Percentiles rank a stretch among this genome's conserved stretches.
phyloP scores from a whole-genome alignment of 2,113 vertebrate genomes.

The Uria lomvia region DNA sequence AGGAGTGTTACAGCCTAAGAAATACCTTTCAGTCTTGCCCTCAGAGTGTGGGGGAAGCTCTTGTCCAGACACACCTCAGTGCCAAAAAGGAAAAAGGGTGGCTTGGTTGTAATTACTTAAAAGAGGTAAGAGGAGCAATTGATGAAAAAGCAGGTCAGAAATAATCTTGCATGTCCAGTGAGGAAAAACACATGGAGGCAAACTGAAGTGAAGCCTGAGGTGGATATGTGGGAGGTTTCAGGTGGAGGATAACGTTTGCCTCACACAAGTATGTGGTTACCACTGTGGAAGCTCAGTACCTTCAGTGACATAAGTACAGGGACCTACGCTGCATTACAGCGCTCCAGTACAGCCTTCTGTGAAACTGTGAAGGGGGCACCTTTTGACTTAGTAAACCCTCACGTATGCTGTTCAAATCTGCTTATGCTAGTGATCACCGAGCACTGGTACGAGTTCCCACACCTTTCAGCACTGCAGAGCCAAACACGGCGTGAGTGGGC shows the following conservation, averaged over 20 bases:
- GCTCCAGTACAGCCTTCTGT: not conserved
- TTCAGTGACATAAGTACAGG: not conserved
- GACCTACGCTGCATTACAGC: fast-evolving
- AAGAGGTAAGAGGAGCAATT: not conserved
- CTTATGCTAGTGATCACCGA: not conserved
- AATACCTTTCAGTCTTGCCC: not conserved
- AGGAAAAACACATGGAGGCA: not conserved
- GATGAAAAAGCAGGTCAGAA: not conserved
- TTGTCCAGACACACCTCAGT: not conserved
- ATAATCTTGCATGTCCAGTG: not conserved
- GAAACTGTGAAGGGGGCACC: not conserved
- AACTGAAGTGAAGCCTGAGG: not conserved
- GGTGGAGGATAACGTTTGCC: not conserved
- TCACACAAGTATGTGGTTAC: not conserved
- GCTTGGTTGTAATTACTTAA: not conserved
- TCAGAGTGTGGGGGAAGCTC: not conserved
- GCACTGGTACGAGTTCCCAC: not conserved
- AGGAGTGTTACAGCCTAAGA: not conserved
- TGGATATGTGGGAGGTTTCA: not conserved
- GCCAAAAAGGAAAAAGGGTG: not conserved
- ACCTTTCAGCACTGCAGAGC: not conserved
- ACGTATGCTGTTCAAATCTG: fast-evolving
- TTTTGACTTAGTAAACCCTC: too few relatives aligned
- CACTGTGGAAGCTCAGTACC: not conserved
- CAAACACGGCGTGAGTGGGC: not conserved